Base-by-base conservation (phyloP, 2,888 invertebrate genomes). In the Thecocarcelia acutangulata region DNA sequence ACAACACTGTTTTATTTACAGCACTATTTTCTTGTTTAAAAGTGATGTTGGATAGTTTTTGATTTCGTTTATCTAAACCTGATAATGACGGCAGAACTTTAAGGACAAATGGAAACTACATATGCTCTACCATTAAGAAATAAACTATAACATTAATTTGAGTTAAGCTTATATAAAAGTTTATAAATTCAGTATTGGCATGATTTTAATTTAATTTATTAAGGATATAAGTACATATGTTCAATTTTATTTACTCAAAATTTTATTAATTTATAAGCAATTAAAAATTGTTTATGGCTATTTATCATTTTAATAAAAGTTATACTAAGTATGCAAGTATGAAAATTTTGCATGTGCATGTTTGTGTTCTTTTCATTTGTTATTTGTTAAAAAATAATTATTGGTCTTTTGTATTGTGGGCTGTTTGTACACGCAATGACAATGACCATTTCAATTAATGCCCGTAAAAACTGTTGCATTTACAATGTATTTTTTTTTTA, bases 11-110 rank as follows among this genome's bases (percentile, higher is more conserved):
- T 59, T 42, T 9, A 17, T 44, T 82, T 82, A 12, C 59, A 83
- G 82, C 83, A 83, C 24, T 83, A 83, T 42, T 83, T 83, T 59
- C 69, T 83, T 3, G 12, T 54, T n/a, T 83, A 69, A 74, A 58
- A 11, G 3, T 5, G 15, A 8, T 44, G 12, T 13, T 21, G 15
- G 0, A 15, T 37, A 46, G 3, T 1, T 11, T 64, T 21, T 8
- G 1, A n/a, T 11, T 63, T 33, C 33, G 4, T 12, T 58, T 4
- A 11, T 19, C 24, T 2, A 15, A 46, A n/a, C 9, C n/a, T 13
- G 4, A n/a, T 69, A 19, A 8, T 21, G 63, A 63, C 13, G 6
- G 56, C 19, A 28, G 17, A 13, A 40, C 5, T 40, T 3, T 9
- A 40, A 66, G 21, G 50, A 33, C 21, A 15, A 46, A 48, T 12